Evolutionary conservation across 35 echinoderm and acorn worm species (phyloP).

Genomic region (Chiridota heheva): DNA sequence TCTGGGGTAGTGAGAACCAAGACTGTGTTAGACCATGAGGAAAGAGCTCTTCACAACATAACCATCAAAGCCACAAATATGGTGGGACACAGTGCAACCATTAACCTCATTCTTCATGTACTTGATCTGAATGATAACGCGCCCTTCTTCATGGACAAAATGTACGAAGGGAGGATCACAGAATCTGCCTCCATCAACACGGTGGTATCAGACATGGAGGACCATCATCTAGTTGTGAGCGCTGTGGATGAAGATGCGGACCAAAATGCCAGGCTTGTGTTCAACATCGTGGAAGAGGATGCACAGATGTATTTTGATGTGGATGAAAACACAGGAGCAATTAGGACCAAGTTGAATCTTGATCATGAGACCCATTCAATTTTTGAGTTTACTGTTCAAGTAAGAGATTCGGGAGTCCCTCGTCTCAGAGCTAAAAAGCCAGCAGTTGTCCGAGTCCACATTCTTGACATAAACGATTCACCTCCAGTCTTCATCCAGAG

Average conservation of each 20-base stretch:
- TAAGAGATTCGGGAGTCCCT: conserved; percentile 74
- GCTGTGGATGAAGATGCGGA: conserved; percentile 82
- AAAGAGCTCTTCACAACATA: conserved; percentile 71
- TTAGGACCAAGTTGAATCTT: conserved; percentile 70
- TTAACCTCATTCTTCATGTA: conserved; percentile 76
- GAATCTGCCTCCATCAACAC: conserved; percentile 81
- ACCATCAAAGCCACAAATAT: conserved; percentile 88
- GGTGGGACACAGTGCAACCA: conserved; percentile 65
- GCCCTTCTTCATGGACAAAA: conserved; percentile 50
- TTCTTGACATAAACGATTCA: conserved; percentile 96
- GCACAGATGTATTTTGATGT: conserved; percentile 86
- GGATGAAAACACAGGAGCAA: conserved; percentile 91
- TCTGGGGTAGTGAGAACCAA: conserved; percentile 74
- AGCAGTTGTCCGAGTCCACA: conserved; percentile 68
- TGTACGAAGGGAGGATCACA: conserved; percentile 88
- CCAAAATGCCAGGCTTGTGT: conserved; percentile 87
- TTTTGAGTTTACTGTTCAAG: conserved; percentile 84
- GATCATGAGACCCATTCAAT: conserved; percentile 78
- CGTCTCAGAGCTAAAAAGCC: conserved; percentile 65
- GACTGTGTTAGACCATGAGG: conserved; percentile 77
- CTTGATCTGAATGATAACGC: conserved; percentile 90
- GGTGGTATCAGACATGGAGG: conserved; percentile 67
- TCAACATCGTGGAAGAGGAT: conserved; percentile 81
- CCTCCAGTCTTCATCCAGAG: conserved; percentile 71
- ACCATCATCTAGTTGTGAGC: conserved; percentile 83